A percentile compares a stretch with the other conserved stretches of the same genome.
Evolutionary conservation across 1,140 invertebrate genomes (phyloP).

Genomic region (Brachionus asplanchnoidis): DNA sequence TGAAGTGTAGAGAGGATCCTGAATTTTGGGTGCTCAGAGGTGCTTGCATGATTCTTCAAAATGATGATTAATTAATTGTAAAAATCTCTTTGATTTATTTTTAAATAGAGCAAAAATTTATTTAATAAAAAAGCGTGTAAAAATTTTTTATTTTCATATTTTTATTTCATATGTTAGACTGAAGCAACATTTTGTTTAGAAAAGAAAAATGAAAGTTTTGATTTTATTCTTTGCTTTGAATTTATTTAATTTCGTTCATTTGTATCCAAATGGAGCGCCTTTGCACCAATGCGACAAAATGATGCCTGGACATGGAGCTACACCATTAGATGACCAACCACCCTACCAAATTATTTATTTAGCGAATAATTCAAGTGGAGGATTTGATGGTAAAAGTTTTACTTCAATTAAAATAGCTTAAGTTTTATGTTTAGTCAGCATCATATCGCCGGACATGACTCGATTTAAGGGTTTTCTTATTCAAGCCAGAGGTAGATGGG

Average conservation of each 20-base stretch:
- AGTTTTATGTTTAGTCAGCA: neutral
- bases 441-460: neutral
- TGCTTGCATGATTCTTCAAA: constrained; percentile 26
- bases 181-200: neutral
- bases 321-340: neutral
- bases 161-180: neutral
- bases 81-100: neutral
- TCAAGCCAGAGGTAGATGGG: constrained; percentile 13
- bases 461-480: neutral
- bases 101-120: neutral
- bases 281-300: constrained; percentile 1
- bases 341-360: neutral
- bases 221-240: neutral
- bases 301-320: neutral
- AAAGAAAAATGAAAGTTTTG: constrained; percentile 4
- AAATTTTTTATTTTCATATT: neutral
- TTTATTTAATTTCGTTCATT: neutral
- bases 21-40: constrained; percentile 35
- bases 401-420: neutral
- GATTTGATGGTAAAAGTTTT: neutral
- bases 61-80: constrained; percentile 19
- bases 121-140: neutral
- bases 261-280: constrained; percentile 8
- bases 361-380: neutral
- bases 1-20: constrained; percentile 12